Percentiles rank a stretch among this genome's conserved stretches.
Evolutionary conservation across 2,113 vertebrate genomes (phyloP).

Genomic region (Daubentonia madagascariensis): DNA sequence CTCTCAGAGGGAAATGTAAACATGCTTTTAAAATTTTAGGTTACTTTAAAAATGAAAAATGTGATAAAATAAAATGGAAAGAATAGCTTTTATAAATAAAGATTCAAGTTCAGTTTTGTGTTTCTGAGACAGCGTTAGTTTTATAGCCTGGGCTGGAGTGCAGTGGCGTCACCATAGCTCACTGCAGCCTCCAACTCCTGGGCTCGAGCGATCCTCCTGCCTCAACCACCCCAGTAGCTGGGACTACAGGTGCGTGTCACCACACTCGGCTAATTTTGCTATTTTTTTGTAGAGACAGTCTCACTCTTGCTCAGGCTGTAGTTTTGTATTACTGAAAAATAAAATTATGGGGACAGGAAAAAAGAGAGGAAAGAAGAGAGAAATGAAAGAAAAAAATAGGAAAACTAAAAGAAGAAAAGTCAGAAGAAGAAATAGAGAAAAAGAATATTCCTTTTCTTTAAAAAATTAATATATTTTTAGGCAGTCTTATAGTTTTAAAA

Average conservation of each 20-base stretch:
- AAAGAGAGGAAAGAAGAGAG: neutral
- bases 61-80: neutral
- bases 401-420: neutral
- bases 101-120: neutral
- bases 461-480: neutral
- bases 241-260: too few relatives aligned
- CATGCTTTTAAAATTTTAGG: neutral
- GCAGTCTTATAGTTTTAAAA: neutral
- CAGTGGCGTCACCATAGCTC: too few relatives aligned
- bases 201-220: too few relatives aligned
- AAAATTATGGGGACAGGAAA: neutral
- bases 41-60: neutral
- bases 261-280: too few relatives aligned
- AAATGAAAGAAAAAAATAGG: neutral
- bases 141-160: too few relatives aligned
- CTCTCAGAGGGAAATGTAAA: neutral
- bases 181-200: too few relatives aligned
- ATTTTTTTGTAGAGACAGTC: too few relatives aligned
- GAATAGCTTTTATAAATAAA: neutral
- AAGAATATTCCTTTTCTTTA: neutral
- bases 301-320: neutral
- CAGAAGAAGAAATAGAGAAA: neutral
- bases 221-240: too few relatives aligned
- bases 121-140: neutral
- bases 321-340: slow-evolving; percentile 4